phyloP scores from a whole-genome alignment of 2,888 invertebrate genomes.

The Patella depressa region DNA sequence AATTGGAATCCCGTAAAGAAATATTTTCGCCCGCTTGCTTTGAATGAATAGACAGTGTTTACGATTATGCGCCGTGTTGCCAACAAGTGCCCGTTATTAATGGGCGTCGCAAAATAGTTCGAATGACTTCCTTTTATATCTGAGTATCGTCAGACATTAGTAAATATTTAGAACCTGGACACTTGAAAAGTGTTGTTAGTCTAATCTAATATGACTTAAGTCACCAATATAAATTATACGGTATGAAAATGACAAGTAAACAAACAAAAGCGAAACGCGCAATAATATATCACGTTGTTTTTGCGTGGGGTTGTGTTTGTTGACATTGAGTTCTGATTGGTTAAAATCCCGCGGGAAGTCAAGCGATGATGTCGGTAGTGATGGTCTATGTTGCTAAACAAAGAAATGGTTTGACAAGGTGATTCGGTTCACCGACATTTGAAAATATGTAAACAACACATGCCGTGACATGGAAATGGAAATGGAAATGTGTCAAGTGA shows the following conservation, averaged over 20 bases:
- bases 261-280: not conserved
- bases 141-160: no score
- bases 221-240: no score
- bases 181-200: no score
- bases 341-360: not conserved
- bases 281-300: constrained; percentile 8
- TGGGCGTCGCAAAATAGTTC: constrained; percentile 5
- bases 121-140: not conserved
- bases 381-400: constrained; percentile 5
- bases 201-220: no score
- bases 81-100: not conserved
- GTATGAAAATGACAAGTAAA: no score
- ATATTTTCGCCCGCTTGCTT: not conserved
- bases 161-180: no score
- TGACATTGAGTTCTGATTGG: not conserved
- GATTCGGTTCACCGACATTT: no score
- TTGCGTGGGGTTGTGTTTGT: not conserved
- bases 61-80: not conserved
- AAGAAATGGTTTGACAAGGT: not conserved
- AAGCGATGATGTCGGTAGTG: not conserved
- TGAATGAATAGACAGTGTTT: not conserved
- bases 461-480: no score
- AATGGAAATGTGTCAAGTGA: no score
- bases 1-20: not conserved
- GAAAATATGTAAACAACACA: no score